Base-by-base conservation (phyloP, 2,113 vertebrate genomes). In the Lepus europaeus region DNA sequence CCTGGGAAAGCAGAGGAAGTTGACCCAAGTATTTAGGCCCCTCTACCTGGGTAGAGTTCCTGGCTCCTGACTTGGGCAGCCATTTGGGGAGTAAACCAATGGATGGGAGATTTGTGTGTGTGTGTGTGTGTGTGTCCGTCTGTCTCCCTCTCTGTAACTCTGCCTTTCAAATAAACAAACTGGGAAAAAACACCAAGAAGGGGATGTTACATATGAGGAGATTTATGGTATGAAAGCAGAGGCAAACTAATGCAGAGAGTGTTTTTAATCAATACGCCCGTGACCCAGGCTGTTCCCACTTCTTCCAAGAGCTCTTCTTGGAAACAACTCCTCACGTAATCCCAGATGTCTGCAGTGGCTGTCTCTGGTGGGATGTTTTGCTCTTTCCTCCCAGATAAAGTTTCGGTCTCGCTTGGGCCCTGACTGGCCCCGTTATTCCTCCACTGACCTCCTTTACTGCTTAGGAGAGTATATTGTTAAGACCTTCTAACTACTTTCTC, bases 401-500 rank as follows among this genome's bases (percentile, higher is more conserved):
- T 22, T 17, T 63, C 29, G 20, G 0, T 2, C 31, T 25, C 27
- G 51, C 31, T 4, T 16, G 22, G 25, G 36, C 9, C 22, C 33
- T 66, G 11, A 6, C 31, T 45, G 9, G 11, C 22, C 39, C 17
- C 16, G 51, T 56, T 22, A 6, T 17, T 31, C 53, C 72, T 39
- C 9, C 14, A 4, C 10, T 84, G 77, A 61, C 77, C 45, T 82
- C 31, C 33, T 79, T 63, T 3, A 0, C 81, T 84, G 33, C n/a
- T 80, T 77, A 51, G 33, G 23, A 90, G 79, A 95, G 36, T 84
- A 9, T 61, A 64, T 93, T 85, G 90, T 73, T 87, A 83, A 64
- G 64, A 96, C 87, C 88, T 33, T 20, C n/a, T 91, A 53, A 25
- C 19, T 45, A 7, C 61, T 39, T 83, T 63, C 79, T 87, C 39